Conservation (phyloP, 2,113 vertebrate genomes). For the Stegastes partitus region DNA sequence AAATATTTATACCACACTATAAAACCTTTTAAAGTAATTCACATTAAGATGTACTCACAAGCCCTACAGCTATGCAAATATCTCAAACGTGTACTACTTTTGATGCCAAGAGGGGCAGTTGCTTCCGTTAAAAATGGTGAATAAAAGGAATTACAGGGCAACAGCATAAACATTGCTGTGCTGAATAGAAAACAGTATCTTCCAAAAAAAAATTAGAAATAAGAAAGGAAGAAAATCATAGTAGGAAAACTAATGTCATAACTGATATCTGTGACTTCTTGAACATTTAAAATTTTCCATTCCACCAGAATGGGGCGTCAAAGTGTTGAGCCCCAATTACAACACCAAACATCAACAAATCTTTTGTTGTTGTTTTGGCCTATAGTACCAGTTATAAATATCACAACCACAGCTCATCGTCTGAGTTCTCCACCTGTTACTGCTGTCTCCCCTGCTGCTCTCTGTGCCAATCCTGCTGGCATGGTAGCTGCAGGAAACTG, state of each 20-base stretch:
- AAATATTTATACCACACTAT: too few species aligned
- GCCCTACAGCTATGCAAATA: too few species aligned
- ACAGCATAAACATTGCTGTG: too few species aligned
- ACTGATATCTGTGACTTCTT: neutral
- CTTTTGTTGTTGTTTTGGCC: slow-evolving; percentile 24
- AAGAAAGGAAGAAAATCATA: neutral
- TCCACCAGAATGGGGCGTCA: neutral
- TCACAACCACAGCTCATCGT: slow-evolving; percentile 17
- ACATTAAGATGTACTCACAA: too few species aligned
- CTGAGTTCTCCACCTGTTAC: neutral
- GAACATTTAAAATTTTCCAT: slow-evolving; percentile 1
- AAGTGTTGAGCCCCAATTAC: slow-evolving; percentile 43
- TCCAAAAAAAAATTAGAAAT: too few species aligned
- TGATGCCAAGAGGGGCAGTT: too few species aligned
- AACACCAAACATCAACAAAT: slow-evolving; percentile 29
- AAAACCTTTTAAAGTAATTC: too few species aligned
- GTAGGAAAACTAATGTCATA: neutral
- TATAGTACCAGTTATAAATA: slow-evolving; percentile 42
- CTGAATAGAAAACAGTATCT: neutral
- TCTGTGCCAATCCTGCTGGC: slow-evolving; percentile 34
- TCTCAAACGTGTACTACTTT: too few species aligned
- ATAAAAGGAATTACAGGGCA: too few species aligned
- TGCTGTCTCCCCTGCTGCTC: neutral
- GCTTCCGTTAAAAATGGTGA: too few species aligned
- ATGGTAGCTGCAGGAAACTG: slow-evolving; percentile 7